Evolutionary conservation across 2,113 vertebrate species (phyloP).

Genomic region (Heterotilapia buettikoferi): DNA sequence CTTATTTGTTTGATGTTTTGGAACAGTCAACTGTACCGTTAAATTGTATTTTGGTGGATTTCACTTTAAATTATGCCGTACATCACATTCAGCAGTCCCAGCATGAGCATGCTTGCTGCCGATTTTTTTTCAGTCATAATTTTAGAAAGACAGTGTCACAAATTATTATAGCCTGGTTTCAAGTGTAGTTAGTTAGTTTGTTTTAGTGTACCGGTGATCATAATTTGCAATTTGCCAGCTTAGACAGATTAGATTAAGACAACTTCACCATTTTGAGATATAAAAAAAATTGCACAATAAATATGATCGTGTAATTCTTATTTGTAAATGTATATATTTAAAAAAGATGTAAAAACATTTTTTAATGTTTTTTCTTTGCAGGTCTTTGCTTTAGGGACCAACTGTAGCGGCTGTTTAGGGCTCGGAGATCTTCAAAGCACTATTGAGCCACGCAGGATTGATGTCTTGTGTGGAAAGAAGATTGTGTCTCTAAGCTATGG

Average conservation of each 20-base stretch:
- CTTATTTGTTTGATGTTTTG: not conserved
- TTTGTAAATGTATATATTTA: not conserved
- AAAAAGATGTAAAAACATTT: not conserved
- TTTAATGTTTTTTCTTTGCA: constrained; percentile 48
- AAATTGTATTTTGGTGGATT: not conserved
- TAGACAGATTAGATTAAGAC: not conserved
- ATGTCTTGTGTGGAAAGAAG: constrained; percentile 89
- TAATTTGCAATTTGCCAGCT: not conserved
- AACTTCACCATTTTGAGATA: not conserved
- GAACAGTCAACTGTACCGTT: not conserved
- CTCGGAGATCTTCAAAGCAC: constrained; percentile 90
- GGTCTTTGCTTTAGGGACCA: constrained; percentile 95
- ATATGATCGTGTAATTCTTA: not conserved
- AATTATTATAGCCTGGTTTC: not conserved
- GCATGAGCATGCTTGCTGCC: no score
- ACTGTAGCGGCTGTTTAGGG: constrained; percentile 93
- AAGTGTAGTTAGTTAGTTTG: not conserved
- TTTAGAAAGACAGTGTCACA: not conserved
- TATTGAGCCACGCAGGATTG: constrained; percentile 87
- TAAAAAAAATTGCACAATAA: not conserved
- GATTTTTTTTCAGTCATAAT: accelerated
- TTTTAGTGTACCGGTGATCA: not conserved
- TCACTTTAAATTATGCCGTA: not conserved
- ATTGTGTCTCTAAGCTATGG: constrained; percentile 92
- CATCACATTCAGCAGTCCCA: not conserved